Evolutionary conservation across 2,888 invertebrate genomes (phyloP), one percentile per base, ranked within the genome.

Genomic region (Peribatodes rhomboidaria): DNA sequence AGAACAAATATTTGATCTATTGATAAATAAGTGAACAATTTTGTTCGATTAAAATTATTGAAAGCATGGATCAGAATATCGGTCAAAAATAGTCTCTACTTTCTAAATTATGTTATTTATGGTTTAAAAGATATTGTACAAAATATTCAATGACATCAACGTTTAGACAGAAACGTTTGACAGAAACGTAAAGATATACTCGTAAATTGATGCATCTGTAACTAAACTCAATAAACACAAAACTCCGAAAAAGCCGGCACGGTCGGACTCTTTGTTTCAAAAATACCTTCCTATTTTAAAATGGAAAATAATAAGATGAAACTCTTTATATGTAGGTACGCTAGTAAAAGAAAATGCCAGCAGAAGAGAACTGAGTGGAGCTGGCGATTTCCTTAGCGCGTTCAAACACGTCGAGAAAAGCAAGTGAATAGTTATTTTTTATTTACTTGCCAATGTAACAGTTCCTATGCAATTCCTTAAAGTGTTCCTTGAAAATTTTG

Each of bases 361-460:
- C 35, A 55, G 27, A 27, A 27, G 27, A 44, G 37, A 56, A 20
- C 44, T 44, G 14, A 56, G 37, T 31, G 37, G 60, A 46, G 18
- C 22, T 9, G 13, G 16, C 42, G 49, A 47, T 61, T 61, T 49
- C 22, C 47, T 41, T 7, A 39, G 35, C 41, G 44, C 16, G 52
- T 52, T 22, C 52, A 49, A 52, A 41, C 64, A 54, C 64, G 35
- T 58, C 54, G n/a, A 18, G 49, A 47, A 13, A 31, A 56, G 27
- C 50, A 37, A 44, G 27, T 46, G 59, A 64, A 59, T 58, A 54
- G 58, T 64, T 64, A 64, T 64, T 64, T 63, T 58, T 64, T 54
- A 64, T 64, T 62, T 52, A 46, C 42, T 54, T 41, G 46, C 58
- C 16, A 22, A 42, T 49, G 14, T 54, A 54, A 58, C 46, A 33